Conservation (phyloP, 2,888 invertebrate genomes). For the Petrophora chlorosata region DNA sequence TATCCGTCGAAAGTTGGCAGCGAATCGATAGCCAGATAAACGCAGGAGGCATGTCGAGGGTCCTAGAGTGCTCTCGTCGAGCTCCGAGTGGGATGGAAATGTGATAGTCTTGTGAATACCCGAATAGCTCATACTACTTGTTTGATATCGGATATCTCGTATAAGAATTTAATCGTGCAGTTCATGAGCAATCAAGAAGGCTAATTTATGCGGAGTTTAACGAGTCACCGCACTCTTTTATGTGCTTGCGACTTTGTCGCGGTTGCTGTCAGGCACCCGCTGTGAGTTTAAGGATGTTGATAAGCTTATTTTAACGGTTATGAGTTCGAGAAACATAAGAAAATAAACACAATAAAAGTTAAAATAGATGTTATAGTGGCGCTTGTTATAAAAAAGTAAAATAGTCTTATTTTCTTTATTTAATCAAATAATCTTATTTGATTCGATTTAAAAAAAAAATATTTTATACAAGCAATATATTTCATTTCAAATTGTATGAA, state of each 20-base stretch:
- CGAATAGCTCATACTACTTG: conserved; percentile 52
- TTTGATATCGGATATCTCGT: conserved; percentile 61
- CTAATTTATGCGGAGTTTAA: conserved; percentile 46
- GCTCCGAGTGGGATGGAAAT: conserved; percentile 65
- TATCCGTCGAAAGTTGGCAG: conserved; percentile 47
- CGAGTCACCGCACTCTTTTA: conserved; percentile 41
- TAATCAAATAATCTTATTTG: too few relatives aligned
- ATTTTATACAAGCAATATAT: conserved; percentile 62
- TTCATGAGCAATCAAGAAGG: conserved; percentile 46
- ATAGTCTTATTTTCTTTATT: conserved; percentile 15
- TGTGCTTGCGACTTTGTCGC: conserved; percentile 42
- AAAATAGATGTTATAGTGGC: not conserved
- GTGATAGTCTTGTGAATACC: conserved; percentile 68
- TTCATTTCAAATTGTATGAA: conserved; percentile 68
- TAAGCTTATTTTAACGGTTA: conserved; percentile 11
- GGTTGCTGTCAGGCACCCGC: conserved; percentile 36
- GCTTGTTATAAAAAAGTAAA: not conserved
- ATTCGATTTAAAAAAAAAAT: too few relatives aligned
- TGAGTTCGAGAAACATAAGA: not conserved
- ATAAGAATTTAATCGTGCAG: conserved; percentile 45
- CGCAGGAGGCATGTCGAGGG: conserved; percentile 65
- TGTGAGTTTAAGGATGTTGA: conserved; percentile 33
- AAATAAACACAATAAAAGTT: conserved; percentile 6
- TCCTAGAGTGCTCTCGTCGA: conserved; percentile 60
- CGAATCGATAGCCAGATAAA: conserved; percentile 56